Evolutionary conservation across 2,113 vertebrate genomes (phyloP).

Genomic region (Thermophis baileyi): DNA sequence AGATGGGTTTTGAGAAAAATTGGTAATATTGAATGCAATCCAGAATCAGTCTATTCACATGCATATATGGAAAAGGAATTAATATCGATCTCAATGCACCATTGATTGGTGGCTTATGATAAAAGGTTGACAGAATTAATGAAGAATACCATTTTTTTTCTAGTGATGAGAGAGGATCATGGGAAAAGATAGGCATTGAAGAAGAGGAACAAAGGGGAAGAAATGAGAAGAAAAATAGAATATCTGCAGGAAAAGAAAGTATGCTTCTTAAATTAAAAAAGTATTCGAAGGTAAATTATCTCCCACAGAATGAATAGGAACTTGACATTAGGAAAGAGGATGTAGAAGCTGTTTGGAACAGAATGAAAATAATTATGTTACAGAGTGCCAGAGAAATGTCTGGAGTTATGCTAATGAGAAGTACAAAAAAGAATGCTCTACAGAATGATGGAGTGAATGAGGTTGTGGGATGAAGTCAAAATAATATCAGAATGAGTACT

Average conservation of each 20-base stretch:
- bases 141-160: neutral
- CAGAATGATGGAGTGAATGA: neutral
- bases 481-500: neutral
- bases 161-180: neutral
- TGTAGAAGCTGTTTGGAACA: neutral
- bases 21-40: neutral
- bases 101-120: neutral
- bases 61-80: neutral
- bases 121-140: neutral
- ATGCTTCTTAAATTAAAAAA: neutral
- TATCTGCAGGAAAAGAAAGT: neutral
- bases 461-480: neutral
- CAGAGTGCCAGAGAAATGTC: neutral
- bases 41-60: neutral
- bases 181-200: neutral
- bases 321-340: neutral
- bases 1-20: neutral
- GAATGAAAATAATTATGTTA: neutral
- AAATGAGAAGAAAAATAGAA: neutral
- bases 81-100: neutral
- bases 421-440: neutral
- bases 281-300: neutral
- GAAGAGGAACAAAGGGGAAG: neutral
- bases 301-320: neutral
- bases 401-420: neutral